A percentile compares a stretch with the other conserved stretches of the same genome.
Evolutionary conservation across 1,140 invertebrate genomes (phyloP).

Genomic region (Ptiloglossa arizonensis): DNA sequence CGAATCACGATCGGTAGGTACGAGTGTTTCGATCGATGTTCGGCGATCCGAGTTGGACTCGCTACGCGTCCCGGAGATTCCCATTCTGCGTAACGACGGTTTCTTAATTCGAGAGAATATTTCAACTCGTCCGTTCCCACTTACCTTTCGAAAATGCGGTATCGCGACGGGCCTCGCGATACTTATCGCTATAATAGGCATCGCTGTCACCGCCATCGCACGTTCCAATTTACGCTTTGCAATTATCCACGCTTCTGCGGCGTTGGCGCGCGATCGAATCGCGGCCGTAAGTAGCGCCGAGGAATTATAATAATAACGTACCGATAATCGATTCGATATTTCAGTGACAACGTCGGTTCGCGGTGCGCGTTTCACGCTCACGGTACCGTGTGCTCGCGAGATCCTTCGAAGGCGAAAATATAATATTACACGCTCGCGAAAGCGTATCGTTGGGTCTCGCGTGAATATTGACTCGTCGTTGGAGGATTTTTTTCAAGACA

Average conservation of each 20-base stretch:
- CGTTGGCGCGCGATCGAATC: neutral
- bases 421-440: no score
- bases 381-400: no score
- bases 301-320: slow-evolving; percentile 11
- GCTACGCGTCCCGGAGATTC: neutral
- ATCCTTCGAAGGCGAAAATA: neutral
- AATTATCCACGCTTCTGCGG: slow-evolving; percentile 47
- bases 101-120: slow-evolving; percentile 24
- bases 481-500: no score
- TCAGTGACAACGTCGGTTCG: neutral
- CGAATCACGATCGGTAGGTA: no score
- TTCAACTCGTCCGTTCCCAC: slow-evolving; percentile 12
- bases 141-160: slow-evolving; percentile 8
- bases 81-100: neutral
- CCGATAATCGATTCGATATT: slow-evolving; percentile 5
- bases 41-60: no score
- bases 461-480: no score
- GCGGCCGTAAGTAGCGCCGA: slow-evolving; percentile 8
- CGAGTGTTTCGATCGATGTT: no score
- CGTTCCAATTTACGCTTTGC: slow-evolving; percentile 48
- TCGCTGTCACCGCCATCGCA: slow-evolving; percentile 40
- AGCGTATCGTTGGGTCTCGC: no score
- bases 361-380: neutral
- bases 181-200: slow-evolving; percentile 41
- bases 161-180: slow-evolving; percentile 10